Evolutionary conservation across 2,888 invertebrate species (phyloP).

Genomic region (Meiosimyza decipiens): DNA sequence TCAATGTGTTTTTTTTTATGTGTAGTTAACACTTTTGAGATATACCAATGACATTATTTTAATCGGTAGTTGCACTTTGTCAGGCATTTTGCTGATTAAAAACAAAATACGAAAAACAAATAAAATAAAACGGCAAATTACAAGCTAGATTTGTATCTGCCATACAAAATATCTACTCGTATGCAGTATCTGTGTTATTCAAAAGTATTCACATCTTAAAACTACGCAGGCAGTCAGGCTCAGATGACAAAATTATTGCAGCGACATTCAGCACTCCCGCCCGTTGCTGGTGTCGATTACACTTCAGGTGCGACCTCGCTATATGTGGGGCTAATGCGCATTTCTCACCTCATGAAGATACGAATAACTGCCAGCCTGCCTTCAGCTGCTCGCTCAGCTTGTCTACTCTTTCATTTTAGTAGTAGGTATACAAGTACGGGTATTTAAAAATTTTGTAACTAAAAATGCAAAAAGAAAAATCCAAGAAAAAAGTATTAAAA

Average conservation of each 20-base stretch:
- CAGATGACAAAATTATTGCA: constrained; percentile 33
- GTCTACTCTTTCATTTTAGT: constrained; percentile 8
- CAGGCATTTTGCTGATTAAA: background rate
- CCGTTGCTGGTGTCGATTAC: constrained; percentile 52
- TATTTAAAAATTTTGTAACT: constrained; percentile 20
- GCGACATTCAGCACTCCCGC: constrained; percentile 27
- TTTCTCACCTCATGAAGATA: background rate
- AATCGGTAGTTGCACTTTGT: background rate
- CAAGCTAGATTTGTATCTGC: no score
- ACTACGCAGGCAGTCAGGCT: background rate
- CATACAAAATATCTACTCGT: no score
- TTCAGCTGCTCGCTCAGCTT: background rate
- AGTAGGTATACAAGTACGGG: background rate
- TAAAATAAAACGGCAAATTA: background rate
- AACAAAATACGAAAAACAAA: constrained; percentile 19
- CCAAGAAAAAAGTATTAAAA: background rate
- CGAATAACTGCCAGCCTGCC: background rate
- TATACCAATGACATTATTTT: constrained; percentile 14
- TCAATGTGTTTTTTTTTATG: no score
- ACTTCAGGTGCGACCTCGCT: constrained; percentile 60
- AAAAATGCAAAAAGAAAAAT: background rate
- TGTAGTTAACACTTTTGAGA: background rate
- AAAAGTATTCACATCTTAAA: no score
- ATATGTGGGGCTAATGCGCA: constrained; percentile 30
- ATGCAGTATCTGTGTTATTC: no score